Base-by-base conservation (phyloP, 2,888 invertebrate genomes). In the Platycnemis pennipes region DNA sequence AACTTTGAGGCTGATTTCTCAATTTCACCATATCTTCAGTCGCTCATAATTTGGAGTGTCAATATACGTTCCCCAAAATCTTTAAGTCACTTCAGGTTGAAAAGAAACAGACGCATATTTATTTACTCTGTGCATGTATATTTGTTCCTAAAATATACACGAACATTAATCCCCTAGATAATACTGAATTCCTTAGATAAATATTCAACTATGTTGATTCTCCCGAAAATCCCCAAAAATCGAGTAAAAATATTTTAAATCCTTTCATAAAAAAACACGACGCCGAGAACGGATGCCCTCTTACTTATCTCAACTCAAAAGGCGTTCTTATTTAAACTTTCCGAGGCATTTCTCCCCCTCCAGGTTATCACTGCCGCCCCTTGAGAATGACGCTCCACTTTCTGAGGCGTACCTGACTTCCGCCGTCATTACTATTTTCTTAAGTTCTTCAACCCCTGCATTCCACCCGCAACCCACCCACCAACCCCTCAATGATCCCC, bases 251-350 rank as follows among this genome's bases (percentile, higher is more conserved):
- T 22, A 26, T 26, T 13, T 4, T 22, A n/a, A 87, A 31, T 5
- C 8, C 1, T n/a, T 26, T 19, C 11, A 87, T 45, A 46, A n/a
- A 45, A 3, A 44, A 22, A 88, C 26, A 88, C 13, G 22, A 45
- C 45, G 45, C 26, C 46, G 26, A 46, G n/a, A 46, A 46, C 45
- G 46, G 46, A 45, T 26, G 31, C n/a, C 16, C 49, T 49, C 19
- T 31, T 8, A 88, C 46, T 49, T 26, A 88, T 88, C 42, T 53
- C 42, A 37, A 53, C 19, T 42, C 89, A 42, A 89, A 56, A 19
- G 86, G 86, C 86, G 44, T 44, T 89, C 89, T 89, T 89, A 89
- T 89, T 89, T 89, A 89, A 86, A 89, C 89, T 89, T 89, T 89
- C 56, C 89, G 42, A 22, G 56, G 37, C 42, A 56, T 56, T 89